Base-by-base conservation (phyloP, 2,113 vertebrate species). In the Urocolius indicus region DNA sequence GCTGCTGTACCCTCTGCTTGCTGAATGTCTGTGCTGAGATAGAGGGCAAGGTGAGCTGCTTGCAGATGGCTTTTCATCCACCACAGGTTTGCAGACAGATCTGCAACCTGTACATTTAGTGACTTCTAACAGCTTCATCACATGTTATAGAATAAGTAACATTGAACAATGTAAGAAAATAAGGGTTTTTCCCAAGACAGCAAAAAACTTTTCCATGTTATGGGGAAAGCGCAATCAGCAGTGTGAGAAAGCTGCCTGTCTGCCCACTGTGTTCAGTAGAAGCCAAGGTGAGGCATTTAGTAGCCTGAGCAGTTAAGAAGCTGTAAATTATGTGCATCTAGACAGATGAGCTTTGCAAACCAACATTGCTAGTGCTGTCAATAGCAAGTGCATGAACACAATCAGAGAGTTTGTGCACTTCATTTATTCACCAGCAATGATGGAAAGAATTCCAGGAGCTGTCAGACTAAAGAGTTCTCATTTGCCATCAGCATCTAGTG, bases 81-180 rank as follows among this genome's bases (percentile, higher is more conserved):
- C 9, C 20, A 10, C 6, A 18, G 15, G 8, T 49, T 27, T 72
- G 29, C 52, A 51, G 22, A 18, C 85, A 61, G 80, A 68, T 13
- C 26, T 59, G 15, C 45, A 36, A 11, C 1, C 0, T 41, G 18
- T 36, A 66, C 51, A 4, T 2, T 58, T 0, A 0, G 36, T 27
- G 59, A 21, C 24, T 43, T 59, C 87, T 68, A 26, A 65, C 4
- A 45, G 14, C 30, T 77, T 55, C 32, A 29, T 43, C 11, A 22
- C 8, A 1, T 20, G 5, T 26, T 68, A 72, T 3, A 55, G 34
- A 83, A 43, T 15, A 13, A 83, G 17, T 12, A 46, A 46, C 8
- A 7, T 11, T 1, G 3, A 67, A 20, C 32, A 72, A 2, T 21
- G 2, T 30, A 29, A 55, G 6, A 58, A 63, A 78, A n/a, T 5